Evolutionary conservation across 2,113 vertebrate genomes (phyloP).

Genomic region (Damaliscus lunatus): DNA sequence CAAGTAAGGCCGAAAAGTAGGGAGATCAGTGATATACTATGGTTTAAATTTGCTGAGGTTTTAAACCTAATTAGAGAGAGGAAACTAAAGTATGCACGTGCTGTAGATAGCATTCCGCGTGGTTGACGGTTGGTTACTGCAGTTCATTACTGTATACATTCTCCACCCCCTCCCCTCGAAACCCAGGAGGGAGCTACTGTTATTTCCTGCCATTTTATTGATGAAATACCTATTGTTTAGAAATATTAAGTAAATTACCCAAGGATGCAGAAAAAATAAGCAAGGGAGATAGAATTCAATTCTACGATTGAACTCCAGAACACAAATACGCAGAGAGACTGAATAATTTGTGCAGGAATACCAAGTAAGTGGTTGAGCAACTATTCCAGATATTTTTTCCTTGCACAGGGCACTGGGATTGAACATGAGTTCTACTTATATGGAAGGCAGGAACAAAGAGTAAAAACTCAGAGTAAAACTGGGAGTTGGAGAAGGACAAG

Average conservation of each 20-base stretch:
- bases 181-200: neutral
- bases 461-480: neutral
- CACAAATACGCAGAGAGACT: neutral
- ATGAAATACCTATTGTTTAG: neutral
- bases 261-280: neutral
- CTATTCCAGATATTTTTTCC: neutral
- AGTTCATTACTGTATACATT: neutral
- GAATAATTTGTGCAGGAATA: neutral
- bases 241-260: neutral
- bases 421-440: neutral
- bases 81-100: neutral
- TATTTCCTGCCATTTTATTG: neutral
- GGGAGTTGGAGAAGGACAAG: neutral
- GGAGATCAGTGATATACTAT: neutral
- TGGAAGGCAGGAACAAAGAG: neutral
- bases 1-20: neutral
- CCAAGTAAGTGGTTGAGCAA: neutral
- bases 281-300: neutral
- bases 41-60: neutral
- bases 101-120: fast-evolving
- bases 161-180: neutral
- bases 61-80: neutral
- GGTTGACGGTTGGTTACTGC: neutral
- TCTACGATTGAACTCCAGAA: neutral
- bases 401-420: neutral